Evolutionary conservation across 2,113 vertebrate species (phyloP).

Genomic region (Rhea americana): DNA sequence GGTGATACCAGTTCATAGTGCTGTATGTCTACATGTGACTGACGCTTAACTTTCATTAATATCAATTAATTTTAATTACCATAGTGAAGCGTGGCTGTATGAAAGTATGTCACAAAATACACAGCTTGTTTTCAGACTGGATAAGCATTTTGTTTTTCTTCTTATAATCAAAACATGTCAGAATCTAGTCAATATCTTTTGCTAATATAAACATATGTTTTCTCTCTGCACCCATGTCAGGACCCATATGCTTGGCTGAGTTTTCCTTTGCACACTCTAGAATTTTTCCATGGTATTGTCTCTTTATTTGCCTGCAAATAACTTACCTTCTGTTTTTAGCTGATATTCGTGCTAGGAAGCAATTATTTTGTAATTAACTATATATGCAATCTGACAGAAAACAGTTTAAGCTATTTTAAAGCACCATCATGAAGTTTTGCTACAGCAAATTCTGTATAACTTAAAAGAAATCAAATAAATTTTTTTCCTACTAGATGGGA

Average conservation of each 20-base stretch:
- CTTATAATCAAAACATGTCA: neutral
- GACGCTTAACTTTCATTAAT: neutral
- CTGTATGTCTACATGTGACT: neutral
- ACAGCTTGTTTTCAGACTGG: neutral
- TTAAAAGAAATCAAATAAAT: neutral
- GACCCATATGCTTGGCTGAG: conserved; percentile 30
- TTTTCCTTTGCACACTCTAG: neutral
- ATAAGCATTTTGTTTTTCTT: neutral
- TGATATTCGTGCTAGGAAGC: neutral
- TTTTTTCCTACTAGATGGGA: neutral
- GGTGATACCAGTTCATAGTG: neutral
- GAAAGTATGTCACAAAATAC: neutral
- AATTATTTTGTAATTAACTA: conserved; percentile 16
- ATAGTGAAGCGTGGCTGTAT: neutral
- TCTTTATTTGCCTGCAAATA: conserved; percentile 14
- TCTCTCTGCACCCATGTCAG: conserved; percentile 34
- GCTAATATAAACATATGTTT: neutral
- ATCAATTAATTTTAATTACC: neutral
- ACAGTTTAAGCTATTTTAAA: neutral
- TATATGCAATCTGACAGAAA: neutral
- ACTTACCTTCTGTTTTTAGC: neutral
- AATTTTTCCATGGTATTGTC: neutral
- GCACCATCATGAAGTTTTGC: neutral
- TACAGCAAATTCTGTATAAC: neutral
- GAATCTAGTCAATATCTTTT: neutral